These are phyloP conservation scores for Chlorodrepanis virens DNA, from an alignment of 2,113 vertebrate genomes.

Conservation along the genomic window DNA sequence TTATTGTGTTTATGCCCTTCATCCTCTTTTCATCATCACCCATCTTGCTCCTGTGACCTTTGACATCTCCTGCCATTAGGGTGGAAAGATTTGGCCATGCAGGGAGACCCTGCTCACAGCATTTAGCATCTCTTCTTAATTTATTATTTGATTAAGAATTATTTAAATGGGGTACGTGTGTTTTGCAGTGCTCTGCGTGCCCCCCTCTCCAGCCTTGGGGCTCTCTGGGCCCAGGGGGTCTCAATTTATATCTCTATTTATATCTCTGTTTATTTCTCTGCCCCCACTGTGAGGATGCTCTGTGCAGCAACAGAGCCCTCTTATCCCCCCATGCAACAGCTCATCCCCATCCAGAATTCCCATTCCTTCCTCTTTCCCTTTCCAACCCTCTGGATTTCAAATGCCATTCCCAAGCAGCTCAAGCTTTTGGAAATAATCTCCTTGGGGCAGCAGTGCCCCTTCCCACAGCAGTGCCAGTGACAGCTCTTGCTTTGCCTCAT, in stretches of 20 bases:
- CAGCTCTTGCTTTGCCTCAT: not conserved
- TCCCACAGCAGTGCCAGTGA: accelerated
- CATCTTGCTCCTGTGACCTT: accelerated
- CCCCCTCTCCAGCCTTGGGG: not conserved
- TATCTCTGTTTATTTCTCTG: not conserved
- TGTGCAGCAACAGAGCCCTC: accelerated
- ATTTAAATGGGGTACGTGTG: not conserved
- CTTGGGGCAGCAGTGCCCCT: not conserved
- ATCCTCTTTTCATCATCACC: not conserved
- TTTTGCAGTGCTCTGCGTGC: not conserved
- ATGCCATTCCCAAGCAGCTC: not conserved
- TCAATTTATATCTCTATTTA: too few relatives aligned
- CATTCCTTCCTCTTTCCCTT: not conserved
- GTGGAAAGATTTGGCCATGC: not conserved
- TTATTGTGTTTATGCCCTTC: not conserved
- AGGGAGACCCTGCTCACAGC: not conserved
- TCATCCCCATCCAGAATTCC: not conserved
- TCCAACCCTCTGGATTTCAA: not conserved
- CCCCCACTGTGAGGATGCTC: not conserved
- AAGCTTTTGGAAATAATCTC: not conserved
- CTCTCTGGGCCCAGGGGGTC: not conserved
- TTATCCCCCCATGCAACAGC: accelerated
- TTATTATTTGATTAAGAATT: not conserved
- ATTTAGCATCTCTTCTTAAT: not conserved
- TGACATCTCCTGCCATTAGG: not conserved